These are phyloP conservation scores for Deilephila elpenor DNA, from an alignment of 2,888 invertebrate genomes.

Conservation along the genomic window DNA sequence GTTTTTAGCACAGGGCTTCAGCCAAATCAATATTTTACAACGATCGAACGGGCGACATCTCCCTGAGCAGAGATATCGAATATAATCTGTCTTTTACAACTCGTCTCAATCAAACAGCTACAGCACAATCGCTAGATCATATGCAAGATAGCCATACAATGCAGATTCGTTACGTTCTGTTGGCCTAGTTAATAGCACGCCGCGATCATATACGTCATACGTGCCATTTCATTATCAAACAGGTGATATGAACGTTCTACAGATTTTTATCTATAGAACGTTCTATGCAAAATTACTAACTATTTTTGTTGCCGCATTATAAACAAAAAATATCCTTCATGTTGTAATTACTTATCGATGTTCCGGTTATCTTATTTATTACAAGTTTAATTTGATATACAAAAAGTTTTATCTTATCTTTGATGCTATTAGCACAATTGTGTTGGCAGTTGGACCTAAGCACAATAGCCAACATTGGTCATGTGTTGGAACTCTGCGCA, in stretches of 20 bases:
- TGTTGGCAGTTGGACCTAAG: not conserved
- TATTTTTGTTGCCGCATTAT: not conserved
- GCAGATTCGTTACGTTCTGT: not conserved
- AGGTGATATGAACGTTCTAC: slow-evolving; percentile 6
- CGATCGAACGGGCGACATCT: too few species aligned
- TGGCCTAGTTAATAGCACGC: slow-evolving; percentile 4
- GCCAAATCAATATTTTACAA: too few species aligned
- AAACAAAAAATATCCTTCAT: slow-evolving; percentile 13
- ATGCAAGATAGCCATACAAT: not conserved
- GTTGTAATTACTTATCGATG: not conserved
- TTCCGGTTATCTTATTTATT: slow-evolving; percentile 15
- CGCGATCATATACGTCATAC: not conserved
- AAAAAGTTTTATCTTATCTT: slow-evolving; percentile 17
- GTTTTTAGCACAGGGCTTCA: too few species aligned
- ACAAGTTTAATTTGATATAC: not conserved
- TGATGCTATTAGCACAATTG: not conserved
- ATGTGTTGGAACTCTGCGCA: too few species aligned
- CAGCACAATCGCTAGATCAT: not conserved
- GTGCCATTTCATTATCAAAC: not conserved
- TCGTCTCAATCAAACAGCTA: not conserved
- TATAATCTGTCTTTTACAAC: not conserved
- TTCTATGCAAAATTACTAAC: slow-evolving; percentile 3
- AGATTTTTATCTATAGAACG: not conserved
- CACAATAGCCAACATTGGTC: too few species aligned
- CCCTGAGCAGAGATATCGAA: not conserved